Evolutionary conservation across 1,140 invertebrate species (phyloP).

Genomic region (Paracyclopina nana): DNA sequence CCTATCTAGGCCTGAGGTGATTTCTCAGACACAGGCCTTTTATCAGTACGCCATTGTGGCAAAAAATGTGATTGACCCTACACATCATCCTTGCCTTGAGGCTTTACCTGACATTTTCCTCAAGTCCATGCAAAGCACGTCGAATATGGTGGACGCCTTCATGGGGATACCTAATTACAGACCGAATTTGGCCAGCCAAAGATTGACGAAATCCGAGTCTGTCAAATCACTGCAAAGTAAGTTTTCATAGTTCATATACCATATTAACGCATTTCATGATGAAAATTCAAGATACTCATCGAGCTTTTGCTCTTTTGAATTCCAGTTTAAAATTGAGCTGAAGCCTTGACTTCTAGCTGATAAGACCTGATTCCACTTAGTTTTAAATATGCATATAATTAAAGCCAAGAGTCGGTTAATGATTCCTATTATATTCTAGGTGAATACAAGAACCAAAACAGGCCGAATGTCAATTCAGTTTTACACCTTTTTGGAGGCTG

Average conservation of each 20-base stretch:
- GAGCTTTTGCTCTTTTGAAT: too few species aligned
- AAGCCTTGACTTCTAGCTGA: too few species aligned
- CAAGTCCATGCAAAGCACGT: constrained; percentile 78
- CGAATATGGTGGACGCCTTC: constrained; percentile 83
- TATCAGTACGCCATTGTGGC: constrained; percentile 33
- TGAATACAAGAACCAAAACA: too few species aligned
- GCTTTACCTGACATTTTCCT: constrained; percentile 70
- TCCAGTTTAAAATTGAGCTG: too few species aligned
- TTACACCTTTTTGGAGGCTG: constrained; percentile 88
- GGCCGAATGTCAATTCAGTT: constrained; percentile 79
- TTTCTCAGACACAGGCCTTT: constrained; percentile 66
- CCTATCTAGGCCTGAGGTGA: constrained; percentile 60
- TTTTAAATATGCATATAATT: too few species aligned
- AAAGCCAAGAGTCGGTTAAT: too few species aligned
- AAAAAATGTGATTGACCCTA: constrained; percentile 45
- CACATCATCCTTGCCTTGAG: constrained; percentile 73
- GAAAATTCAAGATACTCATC: too few species aligned
- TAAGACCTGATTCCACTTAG: too few species aligned
- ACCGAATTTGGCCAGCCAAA: constrained; percentile 48
- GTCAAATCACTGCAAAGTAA: neutral
- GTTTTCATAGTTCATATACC: too few species aligned
- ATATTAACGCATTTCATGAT: too few species aligned
- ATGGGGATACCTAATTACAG: too few species aligned
- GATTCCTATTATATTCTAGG: too few species aligned
- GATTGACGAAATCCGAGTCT: neutral